Evolutionary conservation across 2,888 invertebrate species (phyloP), one percentile per base, ranked within the genome.

Genomic region (Lumbricus terrestris): DNA sequence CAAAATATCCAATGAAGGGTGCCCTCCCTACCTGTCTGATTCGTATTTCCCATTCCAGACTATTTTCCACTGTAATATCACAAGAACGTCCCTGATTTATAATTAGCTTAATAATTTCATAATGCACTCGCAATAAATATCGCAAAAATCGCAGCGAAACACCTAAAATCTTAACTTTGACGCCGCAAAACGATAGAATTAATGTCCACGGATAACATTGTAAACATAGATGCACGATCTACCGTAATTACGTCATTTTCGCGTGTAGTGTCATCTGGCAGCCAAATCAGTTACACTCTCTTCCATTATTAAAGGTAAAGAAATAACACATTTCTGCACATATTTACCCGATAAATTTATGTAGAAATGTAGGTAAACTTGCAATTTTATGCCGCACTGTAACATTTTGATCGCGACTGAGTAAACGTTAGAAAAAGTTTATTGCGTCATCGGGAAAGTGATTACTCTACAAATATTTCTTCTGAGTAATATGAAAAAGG

Each of bases 21-120:
- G 69, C n/a, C 69, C 69, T 69, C n/a, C 69, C 69, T 69, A 69
- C 69, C 69, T 69, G 69, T 69, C 69, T 69, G 69, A n/a, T 69
- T 69, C 69, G 69, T 69, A 69, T 69, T 69, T 69, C 69, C 69
- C 69, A 69, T 69, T 69, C 69, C 69, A 69, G 69, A 69, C 29
- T 69, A 69, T 69, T 69, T 47, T 69, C 69, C 69, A n/a, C 29
- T 69, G 69, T 69, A 69, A 69, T n/a, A 69, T 69, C 69, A 69
- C 69, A 29, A 69, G 69, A 69, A n/a, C 69, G 69, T 69, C 69
- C 69, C 69, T n/a, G 13, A 69, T 69, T 69, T n/a, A 69, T 69
- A 69, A 69, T n/a, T 16, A n/a, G 8, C 16, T 69, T n/a, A 69
- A 69, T 69, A 69, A 69, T 69, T 29, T 69, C 69, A 69, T 69